Evolutionary conservation across 2,113 vertebrate species (phyloP).

Genomic region (Micromys minutus): DNA sequence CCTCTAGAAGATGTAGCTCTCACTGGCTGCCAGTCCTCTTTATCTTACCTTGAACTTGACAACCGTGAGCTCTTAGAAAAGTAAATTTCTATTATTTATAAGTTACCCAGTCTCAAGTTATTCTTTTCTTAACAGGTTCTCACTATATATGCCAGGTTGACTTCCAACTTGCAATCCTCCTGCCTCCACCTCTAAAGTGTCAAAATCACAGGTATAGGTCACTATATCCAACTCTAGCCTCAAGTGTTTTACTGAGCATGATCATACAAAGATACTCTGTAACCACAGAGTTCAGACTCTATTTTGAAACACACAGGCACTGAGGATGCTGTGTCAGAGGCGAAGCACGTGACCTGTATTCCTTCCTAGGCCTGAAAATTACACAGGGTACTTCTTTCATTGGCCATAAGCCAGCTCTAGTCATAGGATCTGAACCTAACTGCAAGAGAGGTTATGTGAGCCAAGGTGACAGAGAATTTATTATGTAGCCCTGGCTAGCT

Average conservation of each 20-base stretch:
- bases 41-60: neutral
- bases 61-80: neutral
- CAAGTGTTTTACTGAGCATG: neutral
- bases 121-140: neutral
- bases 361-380: neutral
- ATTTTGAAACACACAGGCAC: neutral
- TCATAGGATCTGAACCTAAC: neutral
- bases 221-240: neutral
- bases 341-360: neutral
- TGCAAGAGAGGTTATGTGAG: neutral
- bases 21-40: neutral
- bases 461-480: neutral
- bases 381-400: neutral
- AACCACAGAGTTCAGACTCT: neutral
- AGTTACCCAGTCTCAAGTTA: neutral
- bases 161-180: neutral
- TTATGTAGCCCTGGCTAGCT: neutral
- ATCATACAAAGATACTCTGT: neutral
- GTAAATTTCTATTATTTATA: neutral
- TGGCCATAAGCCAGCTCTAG: neutral
- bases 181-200: neutral
- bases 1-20: neutral
- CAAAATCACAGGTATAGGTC: neutral
- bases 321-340: neutral
- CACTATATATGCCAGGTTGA: neutral